phyloP scores from a whole-genome alignment of 2,113 vertebrate species.

The Plecturocebus donacophilus region DNA sequence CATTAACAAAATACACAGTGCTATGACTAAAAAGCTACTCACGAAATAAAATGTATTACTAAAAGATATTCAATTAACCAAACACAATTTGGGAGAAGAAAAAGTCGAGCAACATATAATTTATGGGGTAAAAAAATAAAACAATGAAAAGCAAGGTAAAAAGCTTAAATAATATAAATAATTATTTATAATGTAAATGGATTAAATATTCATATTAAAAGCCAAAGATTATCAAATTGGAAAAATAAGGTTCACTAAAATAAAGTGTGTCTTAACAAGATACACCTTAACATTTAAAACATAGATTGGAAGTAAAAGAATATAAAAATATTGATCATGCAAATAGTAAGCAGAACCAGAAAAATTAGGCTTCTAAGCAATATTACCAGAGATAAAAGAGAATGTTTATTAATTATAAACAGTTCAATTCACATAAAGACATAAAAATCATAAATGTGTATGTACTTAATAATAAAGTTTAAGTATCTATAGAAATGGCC shows the following conservation, averaged over 20 bases:
- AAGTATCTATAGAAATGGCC: neutral
- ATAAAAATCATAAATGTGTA: neutral
- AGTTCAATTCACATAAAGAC: neutral
- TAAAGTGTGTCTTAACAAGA: neutral
- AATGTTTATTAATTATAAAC: neutral
- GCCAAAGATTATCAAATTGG: neutral
- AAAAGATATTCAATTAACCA: neutral
- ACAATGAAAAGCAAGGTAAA: neutral
- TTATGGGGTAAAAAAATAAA: neutral
- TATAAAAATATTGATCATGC: neutral
- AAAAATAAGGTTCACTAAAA: neutral
- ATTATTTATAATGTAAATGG: neutral
- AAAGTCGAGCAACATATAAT: neutral
- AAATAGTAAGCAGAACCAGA: neutral
- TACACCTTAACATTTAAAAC: neutral
- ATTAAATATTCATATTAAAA: neutral
- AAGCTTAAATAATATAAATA: neutral
- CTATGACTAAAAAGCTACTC: neutral
- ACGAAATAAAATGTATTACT: neutral
- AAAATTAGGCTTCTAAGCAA: neutral
- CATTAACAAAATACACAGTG: neutral
- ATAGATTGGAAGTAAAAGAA: neutral
- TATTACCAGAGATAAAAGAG: neutral
- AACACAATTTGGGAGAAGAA: neutral
- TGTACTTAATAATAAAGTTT: neutral